Conservation (phyloP, 2,113 vertebrate genomes). For the Gambusia affinis region DNA sequence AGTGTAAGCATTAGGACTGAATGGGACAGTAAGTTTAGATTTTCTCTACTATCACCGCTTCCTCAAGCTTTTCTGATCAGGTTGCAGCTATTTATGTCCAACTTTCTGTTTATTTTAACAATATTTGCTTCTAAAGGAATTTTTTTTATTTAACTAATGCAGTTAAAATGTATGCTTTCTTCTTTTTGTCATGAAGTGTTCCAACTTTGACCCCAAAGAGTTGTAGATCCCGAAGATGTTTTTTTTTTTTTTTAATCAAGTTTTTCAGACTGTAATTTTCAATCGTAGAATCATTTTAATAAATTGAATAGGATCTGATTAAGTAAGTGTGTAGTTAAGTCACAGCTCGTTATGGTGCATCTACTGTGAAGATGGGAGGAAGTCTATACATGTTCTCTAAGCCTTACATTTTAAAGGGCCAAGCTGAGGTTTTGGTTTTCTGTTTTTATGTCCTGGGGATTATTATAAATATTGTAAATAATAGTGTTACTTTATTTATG, state of each 20-base stretch:
- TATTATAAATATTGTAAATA: constrained; percentile 53
- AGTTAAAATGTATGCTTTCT: not conserved
- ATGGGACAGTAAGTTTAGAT: no score
- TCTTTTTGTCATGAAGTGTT: no score
- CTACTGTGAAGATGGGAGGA: no score
- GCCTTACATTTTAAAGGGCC: constrained; percentile 46
- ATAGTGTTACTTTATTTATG: constrained; percentile 70
- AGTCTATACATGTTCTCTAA: constrained; percentile 9
- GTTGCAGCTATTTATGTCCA: not conserved
- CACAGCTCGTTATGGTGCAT: no score
- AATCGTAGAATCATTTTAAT: no score
- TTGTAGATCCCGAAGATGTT: no score
- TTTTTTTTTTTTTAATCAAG: no score
- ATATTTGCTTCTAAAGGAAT: not conserved
- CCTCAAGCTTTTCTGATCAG: not conserved
- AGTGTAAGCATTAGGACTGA: constrained; percentile 3
- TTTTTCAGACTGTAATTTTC: no score
- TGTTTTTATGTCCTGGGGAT: not conserved
- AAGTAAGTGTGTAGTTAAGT: no score
- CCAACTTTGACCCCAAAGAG: no score
- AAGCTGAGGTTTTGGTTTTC: not conserved
- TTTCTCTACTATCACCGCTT: not conserved
- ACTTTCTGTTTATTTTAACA: no score
- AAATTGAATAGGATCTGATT: no score
- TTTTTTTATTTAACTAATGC: not conserved